Percentiles rank a stretch among this genome's conserved stretches.
Conservation (phyloP, 2,888 invertebrate species). For the Cheilosia urbana region DNA sequence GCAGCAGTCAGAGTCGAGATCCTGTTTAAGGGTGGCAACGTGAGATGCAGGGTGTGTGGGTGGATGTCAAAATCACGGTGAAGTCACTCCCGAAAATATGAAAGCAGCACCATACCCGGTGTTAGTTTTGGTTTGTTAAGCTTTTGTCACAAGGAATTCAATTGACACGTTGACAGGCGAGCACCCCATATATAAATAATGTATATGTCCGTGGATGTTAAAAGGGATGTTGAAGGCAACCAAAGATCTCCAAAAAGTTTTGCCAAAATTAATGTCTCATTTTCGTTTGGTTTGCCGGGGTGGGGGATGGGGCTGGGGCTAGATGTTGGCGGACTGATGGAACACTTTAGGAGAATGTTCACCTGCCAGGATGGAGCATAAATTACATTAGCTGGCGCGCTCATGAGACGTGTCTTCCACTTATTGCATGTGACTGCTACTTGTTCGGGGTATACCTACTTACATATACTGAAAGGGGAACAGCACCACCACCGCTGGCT, state of each 20-base stretch:
- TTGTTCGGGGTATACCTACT: conserved; percentile 14
- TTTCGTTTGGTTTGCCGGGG: conserved; percentile 60
- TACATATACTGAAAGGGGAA: not conserved
- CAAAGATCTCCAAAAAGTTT: conserved; percentile 52
- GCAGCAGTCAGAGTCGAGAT: conserved; percentile 1
- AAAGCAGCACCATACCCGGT: conserved; percentile 8
- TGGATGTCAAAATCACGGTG: conserved; percentile 52
- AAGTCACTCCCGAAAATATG: conserved; percentile 47
- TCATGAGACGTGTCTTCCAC: conserved; percentile 74
- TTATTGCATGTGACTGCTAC: conserved; percentile 71
- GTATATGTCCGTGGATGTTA: not conserved
- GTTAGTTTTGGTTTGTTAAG: conserved; percentile 58
- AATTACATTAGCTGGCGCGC: conserved; percentile 73
- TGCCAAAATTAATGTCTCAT: conserved; percentile 69
- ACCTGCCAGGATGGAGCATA: conserved; percentile 72
- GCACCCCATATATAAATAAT: conserved; percentile 27
- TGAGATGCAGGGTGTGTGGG: conserved; percentile 39
- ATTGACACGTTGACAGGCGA: conserved; percentile 71
- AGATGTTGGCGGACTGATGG: not conserved
- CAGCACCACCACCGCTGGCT: not conserved
- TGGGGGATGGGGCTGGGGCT: not conserved
- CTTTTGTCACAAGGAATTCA: conserved; percentile 55
- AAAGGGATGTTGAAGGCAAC: conserved; percentile 22
- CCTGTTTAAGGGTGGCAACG: conserved; percentile 11
- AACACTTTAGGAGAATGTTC: conserved; percentile 60